Percentiles rank a stretch among this genome's conserved stretches.
phyloP scores from a whole-genome alignment of 2,797 vertebrate species.

The Ptychobarbus kaznakovi region DNA sequence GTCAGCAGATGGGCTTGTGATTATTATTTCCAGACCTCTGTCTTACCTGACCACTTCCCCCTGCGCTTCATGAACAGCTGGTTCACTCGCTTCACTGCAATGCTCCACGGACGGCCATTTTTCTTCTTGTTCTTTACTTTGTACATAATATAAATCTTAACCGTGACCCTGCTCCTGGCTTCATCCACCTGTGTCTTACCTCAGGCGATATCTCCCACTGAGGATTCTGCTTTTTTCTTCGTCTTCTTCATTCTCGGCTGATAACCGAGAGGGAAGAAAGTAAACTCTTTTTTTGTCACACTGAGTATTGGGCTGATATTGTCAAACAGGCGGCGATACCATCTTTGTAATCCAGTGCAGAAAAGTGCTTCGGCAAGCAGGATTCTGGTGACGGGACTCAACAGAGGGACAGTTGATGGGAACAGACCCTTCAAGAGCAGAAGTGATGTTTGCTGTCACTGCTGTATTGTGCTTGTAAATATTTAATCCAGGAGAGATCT shows the following conservation, averaged over 20 bases:
- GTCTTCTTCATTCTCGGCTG: slow-evolving; percentile 47
- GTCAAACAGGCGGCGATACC: neutral
- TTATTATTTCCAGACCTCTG: slow-evolving; percentile 91
- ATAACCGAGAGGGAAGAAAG: slow-evolving; percentile 49
- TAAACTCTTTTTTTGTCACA: slow-evolving; percentile 47
- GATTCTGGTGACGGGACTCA: slow-evolving; percentile 14
- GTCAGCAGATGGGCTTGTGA: slow-evolving; percentile 98
- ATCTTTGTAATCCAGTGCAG: neutral
- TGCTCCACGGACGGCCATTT: slow-evolving; percentile 87
- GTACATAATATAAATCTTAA: slow-evolving; percentile 96
- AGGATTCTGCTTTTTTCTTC: slow-evolving; percentile 68
- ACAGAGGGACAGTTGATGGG: slow-evolving; percentile 16
- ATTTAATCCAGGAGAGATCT: slow-evolving; percentile 36
- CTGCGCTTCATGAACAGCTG: slow-evolving; percentile 93
- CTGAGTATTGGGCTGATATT: neutral
- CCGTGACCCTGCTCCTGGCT: slow-evolving; percentile 90
- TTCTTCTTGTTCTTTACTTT: slow-evolving; percentile 93
- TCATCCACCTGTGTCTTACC: slow-evolving; percentile 95
- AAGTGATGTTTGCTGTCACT: slow-evolving; percentile 39
- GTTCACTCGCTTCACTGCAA: slow-evolving; percentile 92
- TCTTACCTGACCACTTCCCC: slow-evolving; percentile 95
- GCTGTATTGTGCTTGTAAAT: slow-evolving; percentile 45
- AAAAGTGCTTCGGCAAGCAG: slow-evolving; percentile 18
- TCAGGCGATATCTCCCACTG: slow-evolving; percentile 84
- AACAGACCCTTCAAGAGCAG: slow-evolving; percentile 40